phyloP scores from a whole-genome alignment of 30 jellyfish, hydroid and myxozoan species.

The Rhopilema esculentum region DNA sequence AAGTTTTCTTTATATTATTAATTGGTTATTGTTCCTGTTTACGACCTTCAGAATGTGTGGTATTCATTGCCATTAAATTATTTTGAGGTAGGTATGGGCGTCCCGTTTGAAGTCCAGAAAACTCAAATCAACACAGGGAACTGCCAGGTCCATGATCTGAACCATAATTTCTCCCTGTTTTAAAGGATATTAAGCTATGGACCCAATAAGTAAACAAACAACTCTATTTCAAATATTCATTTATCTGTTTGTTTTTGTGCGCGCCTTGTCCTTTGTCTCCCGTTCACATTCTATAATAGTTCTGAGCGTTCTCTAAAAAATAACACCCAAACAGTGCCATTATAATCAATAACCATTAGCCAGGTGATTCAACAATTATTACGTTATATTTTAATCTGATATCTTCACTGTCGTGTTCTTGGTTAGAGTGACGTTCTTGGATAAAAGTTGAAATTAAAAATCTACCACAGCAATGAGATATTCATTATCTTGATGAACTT shows the following conservation, averaged over 20 bases:
- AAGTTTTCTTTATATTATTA: too few relatives aligned
- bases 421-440: slow-evolving; percentile 52
- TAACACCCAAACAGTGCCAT: slow-evolving; percentile 26
- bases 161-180: too few relatives aligned
- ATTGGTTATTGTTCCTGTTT: too few relatives aligned
- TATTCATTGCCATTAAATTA: too few relatives aligned
- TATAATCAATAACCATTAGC: slow-evolving; percentile 22
- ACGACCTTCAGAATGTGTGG: too few relatives aligned
- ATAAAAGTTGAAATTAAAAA: slow-evolving; percentile 27
- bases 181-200: too few relatives aligned
- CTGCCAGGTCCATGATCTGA: too few relatives aligned
- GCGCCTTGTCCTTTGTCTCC: not conserved
- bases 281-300: not conserved
- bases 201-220: too few relatives aligned
- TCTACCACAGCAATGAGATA: slow-evolving; percentile 35
- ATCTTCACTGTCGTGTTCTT: slow-evolving; percentile 14
- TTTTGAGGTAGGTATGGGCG: too few relatives aligned
- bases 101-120: too few relatives aligned
- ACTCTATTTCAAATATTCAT: not conserved
- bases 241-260: not conserved
- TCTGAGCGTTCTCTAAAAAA: not conserved
- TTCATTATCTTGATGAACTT: slow-evolving; percentile 43
- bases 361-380: slow-evolving; percentile 9
- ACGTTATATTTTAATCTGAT: not conserved
- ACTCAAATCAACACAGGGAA: too few relatives aligned